These are phyloP conservation scores for Poecilus cupreus DNA, from an alignment of 2,888 invertebrate genomes.

Conservation along the genomic window DNA sequence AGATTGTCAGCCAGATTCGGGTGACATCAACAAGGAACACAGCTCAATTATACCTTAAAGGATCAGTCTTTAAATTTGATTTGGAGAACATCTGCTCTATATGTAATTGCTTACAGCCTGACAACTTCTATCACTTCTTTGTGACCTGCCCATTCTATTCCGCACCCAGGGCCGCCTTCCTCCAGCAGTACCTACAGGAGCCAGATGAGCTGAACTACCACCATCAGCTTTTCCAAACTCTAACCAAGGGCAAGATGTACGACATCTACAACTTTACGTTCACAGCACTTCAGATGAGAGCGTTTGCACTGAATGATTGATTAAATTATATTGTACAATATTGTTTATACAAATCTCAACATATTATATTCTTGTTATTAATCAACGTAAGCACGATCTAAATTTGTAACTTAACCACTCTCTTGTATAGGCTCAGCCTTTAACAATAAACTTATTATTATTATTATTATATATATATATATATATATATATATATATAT, in stretches of 20 bases:
- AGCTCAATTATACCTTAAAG: too few species aligned
- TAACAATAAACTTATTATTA: too few species aligned
- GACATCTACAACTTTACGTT: slow-evolving; percentile 1
- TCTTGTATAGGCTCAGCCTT: too few species aligned
- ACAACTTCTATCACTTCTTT: not conserved
- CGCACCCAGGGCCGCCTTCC: not conserved
- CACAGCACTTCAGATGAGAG: not conserved
- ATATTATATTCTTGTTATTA: too few species aligned
- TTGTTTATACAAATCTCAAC: too few species aligned
- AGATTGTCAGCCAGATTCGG: not conserved
- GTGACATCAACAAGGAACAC: not conserved
- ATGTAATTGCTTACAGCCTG: not conserved
- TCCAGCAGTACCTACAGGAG: not conserved
- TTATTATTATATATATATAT: too few species aligned
- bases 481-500: too few species aligned
- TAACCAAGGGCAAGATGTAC: not conserved
- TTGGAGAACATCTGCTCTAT: too few species aligned
- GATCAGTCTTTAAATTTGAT: too few species aligned
- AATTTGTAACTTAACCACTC: too few species aligned
- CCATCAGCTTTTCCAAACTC: not conserved
- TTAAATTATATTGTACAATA: not conserved
- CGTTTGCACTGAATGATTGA: not conserved
- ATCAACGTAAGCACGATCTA: too few species aligned
- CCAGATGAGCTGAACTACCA: not conserved
- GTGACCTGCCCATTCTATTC: not conserved